Evolutionary conservation across 2,888 invertebrate species (phyloP), one percentile per base, ranked within the genome.

Genomic region (Anthophora plumipes): DNA sequence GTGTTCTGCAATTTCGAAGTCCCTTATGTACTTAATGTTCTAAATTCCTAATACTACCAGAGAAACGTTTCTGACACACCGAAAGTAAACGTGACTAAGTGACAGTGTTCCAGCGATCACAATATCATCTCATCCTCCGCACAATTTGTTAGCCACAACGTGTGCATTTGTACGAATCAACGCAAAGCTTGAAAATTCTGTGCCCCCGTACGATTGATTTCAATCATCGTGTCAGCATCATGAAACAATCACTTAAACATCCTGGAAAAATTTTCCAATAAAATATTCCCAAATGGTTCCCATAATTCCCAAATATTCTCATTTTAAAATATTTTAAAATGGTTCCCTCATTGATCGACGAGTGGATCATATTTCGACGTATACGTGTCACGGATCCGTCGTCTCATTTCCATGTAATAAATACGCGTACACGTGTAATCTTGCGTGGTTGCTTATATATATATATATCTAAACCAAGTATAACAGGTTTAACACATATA

Each of bases 191-290:
- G 9, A 17, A 55, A 17, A 55, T 31, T 31, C 17, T 14, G 14
- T 17, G 9, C 17, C 17, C 5, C 9, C 5, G 1, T 0, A 8
- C 9, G 55, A 25, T 17, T 9, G 55, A 55, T 55, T 55, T 55
- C 55, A 55, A 31, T 31, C 55, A 11, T 17, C 55, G 9, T 25
- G 17, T 17, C 17, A n/a, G 17, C 8, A 25, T 17, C 31, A 25
- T 17, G 17, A 55, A 55, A 55, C 55, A 31, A 55, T 55, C 55
- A n/a, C 55, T 25, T 55, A 55, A 55, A 55, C 55, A n/a, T 31
- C 31, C 31, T 17, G 17, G 31, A 4, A 17, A n/a, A 55, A 55
- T 31, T 55, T 31, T 4, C 55, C 55, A n/a, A 31, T 31, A 55
- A 55, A 55, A 55, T 55, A 55, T 55, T 55, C 31, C 25, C 25